These are phyloP conservation scores for Macrotrachela quadricornifera DNA, from an alignment of 1,140 invertebrate species.

Conservation along the genomic window DNA sequence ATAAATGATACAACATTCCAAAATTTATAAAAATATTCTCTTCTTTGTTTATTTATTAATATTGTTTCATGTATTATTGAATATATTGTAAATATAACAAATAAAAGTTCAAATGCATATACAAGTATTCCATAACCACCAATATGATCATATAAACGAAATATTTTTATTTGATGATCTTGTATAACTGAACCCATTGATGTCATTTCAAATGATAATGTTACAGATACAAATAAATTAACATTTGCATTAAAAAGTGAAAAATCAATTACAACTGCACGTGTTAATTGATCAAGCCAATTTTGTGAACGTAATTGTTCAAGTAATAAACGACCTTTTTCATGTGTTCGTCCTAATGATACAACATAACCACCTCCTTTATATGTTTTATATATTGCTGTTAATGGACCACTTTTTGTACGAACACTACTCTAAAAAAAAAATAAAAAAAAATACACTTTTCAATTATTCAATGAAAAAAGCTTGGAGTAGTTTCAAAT, in stretches of 20 bases:
- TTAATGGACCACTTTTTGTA: constrained; percentile 4
- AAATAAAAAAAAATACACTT: too few species aligned
- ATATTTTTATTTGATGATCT: constrained; percentile 16
- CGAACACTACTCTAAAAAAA: background rate
- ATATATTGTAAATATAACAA: constrained; percentile 21
- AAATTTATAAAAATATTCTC: constrained; percentile 30
- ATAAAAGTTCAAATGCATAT: constrained; percentile 22
- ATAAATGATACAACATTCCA: constrained; percentile 33
- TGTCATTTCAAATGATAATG: constrained; percentile 11
- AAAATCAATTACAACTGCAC: constrained; percentile 12
- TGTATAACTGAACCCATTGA: constrained; percentile 15
- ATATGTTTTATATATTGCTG: constrained; percentile 10
- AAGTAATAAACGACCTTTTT: background rate
- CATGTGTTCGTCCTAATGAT: constrained; percentile 10
- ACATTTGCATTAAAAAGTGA: constrained; percentile 13
- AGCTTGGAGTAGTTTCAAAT: too few species aligned
- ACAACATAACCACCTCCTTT: constrained; percentile 24
- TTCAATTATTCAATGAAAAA: too few species aligned
- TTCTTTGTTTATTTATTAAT: constrained; percentile 20
- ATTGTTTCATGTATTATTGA: constrained; percentile 21
- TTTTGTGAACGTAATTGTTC: constrained; percentile 6
- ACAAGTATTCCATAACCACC: constrained; percentile 26
- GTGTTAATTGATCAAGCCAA: constrained; percentile 12
- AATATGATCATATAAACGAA: constrained; percentile 25
- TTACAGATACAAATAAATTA: constrained; percentile 12